Evolutionary conservation across 2,113 vertebrate species (phyloP), one percentile per base, ranked within the genome.

Genomic region (Mugil cephalus): DNA sequence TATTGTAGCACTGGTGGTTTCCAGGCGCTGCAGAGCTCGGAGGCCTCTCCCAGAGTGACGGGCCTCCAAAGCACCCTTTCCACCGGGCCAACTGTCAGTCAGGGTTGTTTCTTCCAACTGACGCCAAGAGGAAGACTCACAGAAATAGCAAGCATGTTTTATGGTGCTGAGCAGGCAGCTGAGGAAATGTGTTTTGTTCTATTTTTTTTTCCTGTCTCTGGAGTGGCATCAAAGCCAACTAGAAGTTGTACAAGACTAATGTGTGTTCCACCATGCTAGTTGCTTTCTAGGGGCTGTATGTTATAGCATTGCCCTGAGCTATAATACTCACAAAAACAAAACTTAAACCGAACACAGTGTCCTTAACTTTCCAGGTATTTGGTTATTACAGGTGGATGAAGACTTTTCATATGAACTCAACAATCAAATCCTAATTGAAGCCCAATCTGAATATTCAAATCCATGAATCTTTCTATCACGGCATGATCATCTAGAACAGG

Each of bases 81-180:
- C 82, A 74, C 64, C 74, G 10, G 60, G 70, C 74, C 42, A 46
- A 68, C 76, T 84, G 87, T 91, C 90, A 86, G 61, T 88, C 85
- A 88, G 47, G 7, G 15, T 64, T 69, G 74, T 74, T 67, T 59
- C 46, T 52, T 64, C 48, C 70, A 40, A 7, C 68, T 6, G 47
- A 73, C 0, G 13, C 80, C 67, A 1, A 45, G 46, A 77, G 51
- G 65, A 62, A 48, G 17, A 39, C 64, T 51, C 50, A 1, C 64
- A 52, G 43, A 64, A 50, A 47, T 9, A 45, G 21, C 3, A 17
- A 54, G 47, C 17, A 19, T 10, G 18, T 2, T 74, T 77, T 30
- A 60, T 40, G 67, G 15, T 17, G 17, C 10, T 12, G 17, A 51
- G 8, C 1, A 34, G 6, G 43, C 10, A 5, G 56, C 43, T 36